Evolutionary conservation across 2,797 vertebrate species (phyloP), one percentile per base, ranked within the genome.

Genomic region (Myotis myotis): DNA sequence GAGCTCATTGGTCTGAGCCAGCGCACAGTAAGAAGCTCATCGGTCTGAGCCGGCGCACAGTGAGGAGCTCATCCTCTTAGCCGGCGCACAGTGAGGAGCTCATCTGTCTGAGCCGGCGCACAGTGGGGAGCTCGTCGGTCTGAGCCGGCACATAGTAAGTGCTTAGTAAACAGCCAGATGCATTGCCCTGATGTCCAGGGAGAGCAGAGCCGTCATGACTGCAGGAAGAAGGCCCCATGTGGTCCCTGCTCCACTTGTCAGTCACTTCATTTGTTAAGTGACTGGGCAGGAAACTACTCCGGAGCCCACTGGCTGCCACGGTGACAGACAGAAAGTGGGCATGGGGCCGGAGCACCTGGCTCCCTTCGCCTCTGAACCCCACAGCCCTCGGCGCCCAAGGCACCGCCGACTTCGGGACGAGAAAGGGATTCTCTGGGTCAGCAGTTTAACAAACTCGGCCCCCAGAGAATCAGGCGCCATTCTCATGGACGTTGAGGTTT

Each of bases 251-350:
- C 80, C 62, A 51, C 13, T 82, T 36, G 66, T 66, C 71, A 71
- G 75, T 81, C 20, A 23, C 47, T 68, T 75, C 57, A 44, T 74
- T 90, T 60, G 60, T 49, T 72, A 78, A 90, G 68, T 70, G 57
- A 44, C 7, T 70, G 53, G 44, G 62, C 90, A 93, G 89, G 88
- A 94, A 75, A 13, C 72, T 88, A 88, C 68, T 47, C 79, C 8
- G 62, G 47, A 87, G 81, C 51, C 55, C 0, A 74, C 33, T 4
- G 71, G 51, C 75, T 28, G 17, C 81, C 76, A 25, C 10, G 8
- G n/a, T 57, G 87, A 64, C 57, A 70, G 87, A 49, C 49, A 60
- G 93, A 89, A 92, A 93, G 53, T 57, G 47, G 85, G 8, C 22
- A 15, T 70, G 0, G 5, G 71, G 44, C 75, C 3, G 19, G 38